Percentiles rank a stretch among this genome's conserved stretches.
These are phyloP conservation scores for Chouioia cunea DNA, from an alignment of 2,888 invertebrate genomes.

Conservation along the genomic window DNA sequence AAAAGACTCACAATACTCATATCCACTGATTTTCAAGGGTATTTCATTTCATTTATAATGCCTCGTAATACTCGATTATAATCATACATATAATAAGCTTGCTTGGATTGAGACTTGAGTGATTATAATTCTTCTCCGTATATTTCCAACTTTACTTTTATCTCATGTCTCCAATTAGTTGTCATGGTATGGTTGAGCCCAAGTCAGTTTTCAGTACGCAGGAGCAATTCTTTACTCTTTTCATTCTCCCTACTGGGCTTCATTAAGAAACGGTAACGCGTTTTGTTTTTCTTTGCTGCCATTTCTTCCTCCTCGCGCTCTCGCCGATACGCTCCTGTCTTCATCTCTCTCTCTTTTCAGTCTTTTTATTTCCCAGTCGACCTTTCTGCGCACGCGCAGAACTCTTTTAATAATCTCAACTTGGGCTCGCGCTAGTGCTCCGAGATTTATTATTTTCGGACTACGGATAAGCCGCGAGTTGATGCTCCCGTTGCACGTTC, in stretches of 20 bases:
- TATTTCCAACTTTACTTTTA: slow-evolving; percentile 43
- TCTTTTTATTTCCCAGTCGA: slow-evolving; percentile 25
- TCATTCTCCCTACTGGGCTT: slow-evolving; percentile 63
- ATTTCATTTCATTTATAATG: no score
- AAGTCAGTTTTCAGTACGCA: slow-evolving; percentile 41
- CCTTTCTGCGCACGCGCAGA: slow-evolving; percentile 37
- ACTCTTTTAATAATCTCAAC: slow-evolving; percentile 67
- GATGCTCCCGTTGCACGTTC: slow-evolving; percentile 52
- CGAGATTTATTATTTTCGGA: slow-evolving; percentile 69
- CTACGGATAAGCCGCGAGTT: slow-evolving; percentile 57
- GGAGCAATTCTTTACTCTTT: slow-evolving; percentile 45
- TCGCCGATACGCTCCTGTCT: slow-evolving; percentile 36
- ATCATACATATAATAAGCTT: no score
- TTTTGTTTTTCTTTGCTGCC: slow-evolving; percentile 66
- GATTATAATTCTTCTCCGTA: neutral
- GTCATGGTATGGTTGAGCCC: slow-evolving; percentile 56
- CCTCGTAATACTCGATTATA: no score
- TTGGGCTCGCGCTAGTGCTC: slow-evolving; percentile 61
- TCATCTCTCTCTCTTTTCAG: slow-evolving; percentile 28
- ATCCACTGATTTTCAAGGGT: no score
- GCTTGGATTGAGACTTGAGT: neutral
- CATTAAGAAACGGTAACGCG: slow-evolving; percentile 68
- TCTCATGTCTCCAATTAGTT: slow-evolving; percentile 68
- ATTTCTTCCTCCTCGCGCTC: slow-evolving; percentile 48
- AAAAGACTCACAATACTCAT: no score